Base-by-base conservation (phyloP, 2,888 invertebrate genomes). In the Pollenia angustigena region DNA sequence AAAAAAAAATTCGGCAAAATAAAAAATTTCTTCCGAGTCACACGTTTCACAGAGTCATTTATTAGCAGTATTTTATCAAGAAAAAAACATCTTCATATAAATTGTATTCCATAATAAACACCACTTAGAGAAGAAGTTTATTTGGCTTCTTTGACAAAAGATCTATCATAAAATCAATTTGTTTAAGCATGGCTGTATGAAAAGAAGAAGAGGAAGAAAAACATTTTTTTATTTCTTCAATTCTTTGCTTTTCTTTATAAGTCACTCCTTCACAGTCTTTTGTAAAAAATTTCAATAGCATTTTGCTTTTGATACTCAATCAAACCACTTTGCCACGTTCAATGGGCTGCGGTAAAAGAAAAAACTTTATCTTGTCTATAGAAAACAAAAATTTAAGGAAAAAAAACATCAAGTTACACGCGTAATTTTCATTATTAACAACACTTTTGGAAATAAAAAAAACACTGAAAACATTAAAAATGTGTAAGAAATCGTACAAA, bases 251-350 rank as follows among this genome's bases (percentile, higher is more conserved):
- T 46, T 64, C 7, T 18, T 23, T 44, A 8, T 12, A 32, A 32
- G 32, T 46, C 14, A 1, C 23, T 44, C 14, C 23, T n/a, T 9
- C 18, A 3, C 10, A 50, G 9, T 23, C 7, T 52, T 8, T 62
- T 52, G 9, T 69, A 4, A 12, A 40, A 1, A 32, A 56, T 48
- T 64, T 18, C 16, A 64, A 62, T 56, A 40, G 12, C 42, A 81
- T 23, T 69, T 74, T 11, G 12, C 32, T 48, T 56, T 48, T 68
- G 68, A 54, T 75, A 60, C 68, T 52, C 23, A 16, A 68, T 64
- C 60, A 75, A 75, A 50, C 32, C 68, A 75, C 68, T 82, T 82
- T 18, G 44, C 58, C 81, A 82, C 75, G 81, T 82, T 42, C 48
- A 58, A 50, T 40, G 48, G 56, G 32, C 23, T 48, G 60, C 42